phyloP scores from a whole-genome alignment of 23 tunicate species.

The Diplosoma virens region DNA sequence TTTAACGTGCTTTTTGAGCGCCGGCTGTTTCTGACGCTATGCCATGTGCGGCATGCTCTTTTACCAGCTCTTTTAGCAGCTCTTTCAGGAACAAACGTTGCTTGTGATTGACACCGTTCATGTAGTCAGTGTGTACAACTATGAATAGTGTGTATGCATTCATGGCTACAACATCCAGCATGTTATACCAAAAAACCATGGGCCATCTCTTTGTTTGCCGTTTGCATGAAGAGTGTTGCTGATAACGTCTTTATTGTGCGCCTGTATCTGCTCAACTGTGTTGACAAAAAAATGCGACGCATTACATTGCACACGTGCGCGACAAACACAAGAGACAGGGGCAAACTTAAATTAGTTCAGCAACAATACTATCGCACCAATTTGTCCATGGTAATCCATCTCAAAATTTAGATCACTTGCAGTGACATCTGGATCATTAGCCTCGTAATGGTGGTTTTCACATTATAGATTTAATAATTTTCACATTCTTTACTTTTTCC shows the following conservation, averaged over 20 bases:
- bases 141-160: neutral
- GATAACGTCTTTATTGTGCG: no score
- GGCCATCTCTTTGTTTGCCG: neutral
- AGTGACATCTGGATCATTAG: neutral
- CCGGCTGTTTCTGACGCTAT: neutral
- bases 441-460: neutral
- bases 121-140: neutral
- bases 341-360: no score
- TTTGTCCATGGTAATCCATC: no score
- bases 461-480: neutral
- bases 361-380: no score
- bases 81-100: neutral
- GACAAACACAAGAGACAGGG: no score
- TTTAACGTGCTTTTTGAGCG: no score
- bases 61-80: no score
- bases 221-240: no score
- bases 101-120: neutral
- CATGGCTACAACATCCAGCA: neutral
- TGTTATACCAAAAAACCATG: neutral
- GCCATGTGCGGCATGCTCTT: no score
- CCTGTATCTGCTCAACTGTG: no score
- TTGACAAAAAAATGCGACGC: no score
- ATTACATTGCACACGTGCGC: no score
- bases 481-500: neutral
- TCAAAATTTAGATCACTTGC: neutral